phyloP scores from a whole-genome alignment of 2,888 invertebrate genomes.

The Agrilus mali region DNA sequence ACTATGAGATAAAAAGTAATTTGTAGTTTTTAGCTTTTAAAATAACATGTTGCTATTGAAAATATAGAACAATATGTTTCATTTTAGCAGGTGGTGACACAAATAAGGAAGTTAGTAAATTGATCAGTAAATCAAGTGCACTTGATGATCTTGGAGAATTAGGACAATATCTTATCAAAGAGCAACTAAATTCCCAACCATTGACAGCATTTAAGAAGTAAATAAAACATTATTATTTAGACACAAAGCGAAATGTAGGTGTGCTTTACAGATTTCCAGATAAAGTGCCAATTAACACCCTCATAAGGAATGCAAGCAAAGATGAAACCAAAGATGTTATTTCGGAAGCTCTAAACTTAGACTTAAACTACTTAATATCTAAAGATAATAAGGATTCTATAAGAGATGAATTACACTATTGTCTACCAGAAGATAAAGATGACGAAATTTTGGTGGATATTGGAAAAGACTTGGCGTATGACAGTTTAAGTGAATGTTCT shows the following conservation, averaged over 20 bases:
- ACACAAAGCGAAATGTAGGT: not conserved
- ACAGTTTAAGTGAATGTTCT: constrained; percentile 4
- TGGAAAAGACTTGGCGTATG: constrained; percentile 29
- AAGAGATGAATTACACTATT: constrained; percentile 7
- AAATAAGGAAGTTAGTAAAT: constrained; percentile 7
- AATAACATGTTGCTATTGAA: too few relatives aligned
- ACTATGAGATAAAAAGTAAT: too few relatives aligned
- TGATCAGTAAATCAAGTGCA: constrained; percentile 39
- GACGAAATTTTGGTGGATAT: constrained; percentile 49
- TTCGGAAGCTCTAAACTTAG: constrained; percentile 25
- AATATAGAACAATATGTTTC: not conserved
- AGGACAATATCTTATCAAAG: constrained; percentile 66
- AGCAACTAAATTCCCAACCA: constrained; percentile 37
- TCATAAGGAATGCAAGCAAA: constrained; percentile 29
- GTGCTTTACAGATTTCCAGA: constrained; percentile 38
- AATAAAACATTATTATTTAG: constrained; percentile 5
- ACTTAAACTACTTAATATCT: constrained; percentile 40
- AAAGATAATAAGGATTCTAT: constrained; percentile 23
- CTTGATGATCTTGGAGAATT: constrained; percentile 67
- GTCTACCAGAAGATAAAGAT: constrained; percentile 19
- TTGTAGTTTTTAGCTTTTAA: too few relatives aligned
- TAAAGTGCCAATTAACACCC: constrained; percentile 53
- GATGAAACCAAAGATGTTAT: constrained; percentile 6
- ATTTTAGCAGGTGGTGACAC: not conserved
- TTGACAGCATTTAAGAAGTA: constrained; percentile 36